Evolutionary conservation across 2,888 invertebrate species (phyloP).

Genomic region (Chrysolina americana): DNA sequence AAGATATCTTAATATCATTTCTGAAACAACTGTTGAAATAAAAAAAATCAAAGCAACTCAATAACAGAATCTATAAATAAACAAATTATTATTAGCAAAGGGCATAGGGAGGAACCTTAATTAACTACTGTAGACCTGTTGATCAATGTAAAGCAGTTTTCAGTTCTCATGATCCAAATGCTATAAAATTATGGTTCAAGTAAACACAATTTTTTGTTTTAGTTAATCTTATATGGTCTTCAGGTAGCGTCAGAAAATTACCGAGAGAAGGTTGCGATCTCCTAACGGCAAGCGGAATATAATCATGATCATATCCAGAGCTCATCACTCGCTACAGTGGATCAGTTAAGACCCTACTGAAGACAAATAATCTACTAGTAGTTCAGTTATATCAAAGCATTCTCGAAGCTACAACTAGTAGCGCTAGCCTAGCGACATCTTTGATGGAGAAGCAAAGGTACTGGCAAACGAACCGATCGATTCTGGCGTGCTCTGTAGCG

Average conservation of each 20-base stretch:
- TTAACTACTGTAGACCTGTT: no score
- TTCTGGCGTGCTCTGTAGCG: no score
- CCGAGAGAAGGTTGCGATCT: slow-evolving; percentile 53
- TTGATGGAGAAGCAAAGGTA: background rate
- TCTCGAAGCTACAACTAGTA: background rate
- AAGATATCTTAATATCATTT: no score
- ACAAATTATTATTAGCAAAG: no score
- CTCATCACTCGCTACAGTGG: slow-evolving; percentile 59
- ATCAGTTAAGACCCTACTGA: slow-evolving; percentile 29
- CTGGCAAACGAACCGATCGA: no score
- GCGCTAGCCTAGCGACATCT: background rate
- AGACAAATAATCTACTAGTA: slow-evolving; percentile 13
- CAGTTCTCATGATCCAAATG: no score
- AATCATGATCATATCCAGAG: slow-evolving; percentile 58
- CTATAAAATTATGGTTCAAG: no score
- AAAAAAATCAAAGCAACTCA: no score
- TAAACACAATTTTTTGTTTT: background rate
- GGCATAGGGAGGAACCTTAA: no score
- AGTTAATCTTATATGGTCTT: background rate
- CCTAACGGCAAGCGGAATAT: slow-evolving; percentile 51
- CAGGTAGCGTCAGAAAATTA: slow-evolving; percentile 53
- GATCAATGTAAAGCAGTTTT: no score
- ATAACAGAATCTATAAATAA: no score
- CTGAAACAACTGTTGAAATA: no score
- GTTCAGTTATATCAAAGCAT: background rate